A percentile compares a stretch with the other conserved stretches of the same genome.
These are phyloP conservation scores for Caenorhabditis brenneri DNA, from an alignment of 1,140 invertebrate genomes.

Conservation along the genomic window DNA sequence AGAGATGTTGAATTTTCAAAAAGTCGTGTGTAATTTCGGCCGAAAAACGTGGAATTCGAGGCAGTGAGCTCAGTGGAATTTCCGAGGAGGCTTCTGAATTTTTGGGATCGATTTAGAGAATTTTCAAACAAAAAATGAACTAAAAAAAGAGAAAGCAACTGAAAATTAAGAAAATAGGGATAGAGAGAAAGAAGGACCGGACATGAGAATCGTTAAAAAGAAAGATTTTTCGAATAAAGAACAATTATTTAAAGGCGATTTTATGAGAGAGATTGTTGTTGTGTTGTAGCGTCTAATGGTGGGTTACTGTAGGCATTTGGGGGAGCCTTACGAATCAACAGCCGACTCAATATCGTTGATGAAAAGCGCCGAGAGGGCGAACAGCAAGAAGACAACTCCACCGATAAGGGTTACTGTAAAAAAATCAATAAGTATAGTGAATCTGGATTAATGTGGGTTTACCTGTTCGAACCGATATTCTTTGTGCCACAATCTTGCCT, in stretches of 20 bases:
- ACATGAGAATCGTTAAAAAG: neutral
- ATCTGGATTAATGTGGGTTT: too few species aligned
- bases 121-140: neutral
- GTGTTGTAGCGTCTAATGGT: too few species aligned
- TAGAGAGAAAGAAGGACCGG: neutral
- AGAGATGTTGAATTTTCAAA: neutral
- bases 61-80: neutral
- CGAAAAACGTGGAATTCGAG: too few species aligned
- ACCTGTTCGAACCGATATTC: conserved; percentile 90
- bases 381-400: conserved; percentile 88
- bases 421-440: too few species aligned
- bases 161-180: neutral
- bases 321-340: neutral
- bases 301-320: neutral
- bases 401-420: conserved; percentile 85
- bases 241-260: too few species aligned
- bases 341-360: conserved; percentile 50
- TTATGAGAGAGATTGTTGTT: too few species aligned
- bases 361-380: conserved; percentile 87
- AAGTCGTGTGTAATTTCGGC: too few species aligned
- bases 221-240: neutral
- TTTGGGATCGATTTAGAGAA: neutral
- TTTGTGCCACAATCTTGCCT: conserved; percentile 91
- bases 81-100: neutral
- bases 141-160: neutral